These are phyloP conservation scores for Conus betulinus DNA, from an alignment of 1,140 invertebrate genomes.

Conservation along the genomic window DNA sequence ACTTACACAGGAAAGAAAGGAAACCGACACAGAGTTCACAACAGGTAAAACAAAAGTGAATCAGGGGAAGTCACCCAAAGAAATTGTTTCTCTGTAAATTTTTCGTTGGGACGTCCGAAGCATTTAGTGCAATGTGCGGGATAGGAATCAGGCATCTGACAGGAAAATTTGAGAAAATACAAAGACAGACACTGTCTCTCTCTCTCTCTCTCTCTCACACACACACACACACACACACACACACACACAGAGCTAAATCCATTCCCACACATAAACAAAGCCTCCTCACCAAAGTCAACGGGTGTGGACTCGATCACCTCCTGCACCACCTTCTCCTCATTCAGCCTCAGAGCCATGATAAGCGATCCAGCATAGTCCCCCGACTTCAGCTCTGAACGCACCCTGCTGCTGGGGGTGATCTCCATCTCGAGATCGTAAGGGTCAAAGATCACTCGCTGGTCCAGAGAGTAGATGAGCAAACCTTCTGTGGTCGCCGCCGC, in stretches of 20 bases:
- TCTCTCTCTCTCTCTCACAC: not conserved
- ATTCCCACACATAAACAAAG: not conserved
- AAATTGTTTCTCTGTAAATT: too few relatives aligned
- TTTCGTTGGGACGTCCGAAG: too few relatives aligned
- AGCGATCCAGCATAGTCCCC: conserved; percentile 85
- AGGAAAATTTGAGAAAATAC: not conserved
- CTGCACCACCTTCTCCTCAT: conserved; percentile 86
- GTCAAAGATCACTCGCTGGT: conserved; percentile 86
- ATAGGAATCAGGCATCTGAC: too few relatives aligned
- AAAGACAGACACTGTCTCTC: not conserved
- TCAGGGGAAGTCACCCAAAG: too few relatives aligned
- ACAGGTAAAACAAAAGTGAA: too few relatives aligned
- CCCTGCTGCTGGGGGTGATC: conserved; percentile 83
- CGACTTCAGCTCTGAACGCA: conserved; percentile 80
- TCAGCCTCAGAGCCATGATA: conserved; percentile 90
- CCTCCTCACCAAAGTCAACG: conserved; percentile 83
- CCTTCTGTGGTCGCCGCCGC: conserved; percentile 95
- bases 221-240: not conserved
- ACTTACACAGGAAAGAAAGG: too few relatives aligned
- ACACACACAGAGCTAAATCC: not conserved
- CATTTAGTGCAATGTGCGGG: too few relatives aligned
- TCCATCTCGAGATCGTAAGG: conserved; percentile 89
- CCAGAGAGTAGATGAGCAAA: conserved; percentile 91
- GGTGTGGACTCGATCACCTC: conserved; percentile 92
- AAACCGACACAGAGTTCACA: too few relatives aligned